Evolutionary conservation across 2,888 invertebrate genomes (phyloP).

Genomic region (Limnephilus auricula): DNA sequence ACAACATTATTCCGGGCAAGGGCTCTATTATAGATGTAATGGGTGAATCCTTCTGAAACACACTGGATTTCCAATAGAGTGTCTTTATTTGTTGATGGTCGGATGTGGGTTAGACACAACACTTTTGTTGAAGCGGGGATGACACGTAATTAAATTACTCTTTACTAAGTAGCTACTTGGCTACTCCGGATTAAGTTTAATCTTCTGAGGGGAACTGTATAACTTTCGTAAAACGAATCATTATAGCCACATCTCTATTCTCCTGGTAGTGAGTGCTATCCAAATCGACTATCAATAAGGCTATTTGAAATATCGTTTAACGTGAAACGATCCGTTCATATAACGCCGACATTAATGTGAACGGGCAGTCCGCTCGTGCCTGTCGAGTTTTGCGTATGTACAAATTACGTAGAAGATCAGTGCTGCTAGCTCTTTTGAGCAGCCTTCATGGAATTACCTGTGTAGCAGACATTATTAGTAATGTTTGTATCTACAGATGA

Average conservation of each 20-base stretch:
- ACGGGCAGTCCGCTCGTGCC: too few relatives aligned
- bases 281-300: not conserved
- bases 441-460: too few relatives aligned
- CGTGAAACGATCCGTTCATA: too few relatives aligned
- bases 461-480: too few relatives aligned
- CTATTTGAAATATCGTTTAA: too few relatives aligned
- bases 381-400: too few relatives aligned
- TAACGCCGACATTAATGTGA: too few relatives aligned
- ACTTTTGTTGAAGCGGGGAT: not conserved
- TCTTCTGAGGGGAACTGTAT: not conserved
- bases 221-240: not conserved
- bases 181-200: not conserved
- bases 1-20: too few relatives aligned
- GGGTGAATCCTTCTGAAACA: not conserved
- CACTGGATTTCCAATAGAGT: not conserved
- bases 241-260: not conserved
- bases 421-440: too few relatives aligned
- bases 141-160: not conserved
- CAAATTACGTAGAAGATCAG: too few relatives aligned
- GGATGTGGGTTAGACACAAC: not conserved
- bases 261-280: not conserved
- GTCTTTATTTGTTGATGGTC: not conserved
- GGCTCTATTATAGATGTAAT: not conserved
- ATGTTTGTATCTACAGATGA: too few relatives aligned
- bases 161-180: not conserved